Evolutionary conservation across 2,113 vertebrate species (phyloP).

Genomic region (Lophius piscatorius): DNA sequence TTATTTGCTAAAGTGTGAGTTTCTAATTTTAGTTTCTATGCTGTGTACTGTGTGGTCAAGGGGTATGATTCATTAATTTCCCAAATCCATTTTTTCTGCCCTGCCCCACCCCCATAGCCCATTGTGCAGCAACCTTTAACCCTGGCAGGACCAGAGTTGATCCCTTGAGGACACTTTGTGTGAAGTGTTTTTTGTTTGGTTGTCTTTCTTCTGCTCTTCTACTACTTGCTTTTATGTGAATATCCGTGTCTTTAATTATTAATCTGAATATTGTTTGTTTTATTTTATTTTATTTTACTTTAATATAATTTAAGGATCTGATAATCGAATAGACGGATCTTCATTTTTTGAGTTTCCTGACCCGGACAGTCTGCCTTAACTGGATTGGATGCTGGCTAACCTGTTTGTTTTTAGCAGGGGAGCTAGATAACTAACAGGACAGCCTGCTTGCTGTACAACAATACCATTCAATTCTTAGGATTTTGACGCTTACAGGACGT

Average conservation of each 20-base stretch:
- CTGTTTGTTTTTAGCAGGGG: too few species aligned
- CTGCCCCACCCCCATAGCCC: constrained; percentile 31
- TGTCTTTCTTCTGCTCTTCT: constrained; percentile 2
- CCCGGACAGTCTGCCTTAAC: too few species aligned
- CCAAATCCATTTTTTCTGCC: constrained; percentile 49
- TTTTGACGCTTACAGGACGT: too few species aligned
- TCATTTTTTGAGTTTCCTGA: too few species aligned
- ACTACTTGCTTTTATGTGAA: constrained; percentile 16
- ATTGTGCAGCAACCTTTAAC: constrained; percentile 43
- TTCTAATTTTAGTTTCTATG: constrained; percentile 26
- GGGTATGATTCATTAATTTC: constrained; percentile 65
- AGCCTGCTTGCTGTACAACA: too few species aligned
- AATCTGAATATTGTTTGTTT: too few species aligned
- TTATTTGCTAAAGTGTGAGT: constrained; percentile 13
- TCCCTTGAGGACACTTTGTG: constrained; percentile 24
- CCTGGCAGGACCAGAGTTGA: constrained; percentile 20
- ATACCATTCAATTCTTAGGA: too few species aligned
- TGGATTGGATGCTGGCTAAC: too few species aligned
- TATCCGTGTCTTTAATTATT: constrained; percentile 27
- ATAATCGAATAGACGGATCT: too few species aligned
- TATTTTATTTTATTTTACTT: too few species aligned
- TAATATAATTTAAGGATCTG: too few species aligned
- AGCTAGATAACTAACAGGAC: too few species aligned
- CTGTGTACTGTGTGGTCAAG: constrained; percentile 54
- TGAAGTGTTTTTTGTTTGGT: constrained; percentile 27